Evolutionary conservation across 2,888 invertebrate species (phyloP), one percentile per base, ranked within the genome.

Genomic region (Eristalinus sepulchralis): DNA sequence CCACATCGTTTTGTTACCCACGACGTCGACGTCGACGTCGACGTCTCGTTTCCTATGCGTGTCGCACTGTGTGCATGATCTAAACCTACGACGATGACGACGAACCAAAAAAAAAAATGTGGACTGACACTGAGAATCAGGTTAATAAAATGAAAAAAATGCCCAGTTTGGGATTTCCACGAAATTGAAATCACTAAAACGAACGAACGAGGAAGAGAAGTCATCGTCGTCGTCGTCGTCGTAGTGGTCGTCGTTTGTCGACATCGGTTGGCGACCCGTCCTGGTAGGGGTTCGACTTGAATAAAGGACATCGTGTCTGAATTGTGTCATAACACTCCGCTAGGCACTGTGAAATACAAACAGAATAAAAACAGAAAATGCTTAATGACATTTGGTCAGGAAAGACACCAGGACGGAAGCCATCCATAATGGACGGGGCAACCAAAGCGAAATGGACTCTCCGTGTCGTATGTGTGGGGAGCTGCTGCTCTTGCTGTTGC

Each of bases 331-430:
- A 90, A 90, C 88, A 88, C 83, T 13, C n/a, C 39, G 39, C 39
- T 77, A 72, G 72, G 68, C 71, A 60, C 53, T 10, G 2, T 31
- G 67, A 55, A 27, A 84, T 11, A 71, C 62, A 76, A 62, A 80
- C 10, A 27, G 27, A 70, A 66, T 33, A 63, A 10, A 57, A 62
- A 82, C 73, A 82, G 78, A 83, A 90, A 91, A 90, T 88, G 88
- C 81, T 90, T 91, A 91, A 91, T 91, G 91, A 89, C 89, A 80
- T 81, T 88, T 89, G 89, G 89, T 90, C 91, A 91, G 91, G 91
- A 89, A 89, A 87, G 77, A 85, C 81, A 84, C 77, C 67, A 71
- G 73, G 76, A 81, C 87, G 82, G 88, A 76, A 81, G 82, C 83
- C 67, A 75, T 86, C 86, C 88, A 88, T 86, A 88, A 88, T 83